phyloP scores from a whole-genome alignment of 2,888 invertebrate genomes.

The Zele albiditarsus region DNA sequence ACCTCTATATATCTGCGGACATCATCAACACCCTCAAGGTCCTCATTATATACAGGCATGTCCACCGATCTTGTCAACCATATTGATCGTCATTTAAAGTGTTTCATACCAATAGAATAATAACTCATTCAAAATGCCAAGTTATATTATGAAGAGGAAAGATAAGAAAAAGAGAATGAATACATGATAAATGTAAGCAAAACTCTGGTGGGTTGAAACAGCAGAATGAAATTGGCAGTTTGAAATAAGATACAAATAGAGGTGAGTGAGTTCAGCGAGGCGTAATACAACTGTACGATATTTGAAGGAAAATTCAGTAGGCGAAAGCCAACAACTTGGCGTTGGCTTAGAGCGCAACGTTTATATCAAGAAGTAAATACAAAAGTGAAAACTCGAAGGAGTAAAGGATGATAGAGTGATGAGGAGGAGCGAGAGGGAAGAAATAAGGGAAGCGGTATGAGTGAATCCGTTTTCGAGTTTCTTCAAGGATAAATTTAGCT shows the following conservation, averaged over 20 bases:
- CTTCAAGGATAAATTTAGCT: slow-evolving; percentile 35
- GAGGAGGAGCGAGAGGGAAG: slow-evolving; percentile 20
- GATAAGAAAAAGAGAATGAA: not conserved
- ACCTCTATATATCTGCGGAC: slow-evolving; percentile 12
- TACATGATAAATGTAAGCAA: not conserved
- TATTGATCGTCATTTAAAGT: not conserved
- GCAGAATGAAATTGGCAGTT: not conserved
- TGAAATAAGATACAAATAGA: not conserved
- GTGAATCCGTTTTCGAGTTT: slow-evolving; percentile 33
- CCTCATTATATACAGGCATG: not conserved
- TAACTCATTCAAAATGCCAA: not conserved
- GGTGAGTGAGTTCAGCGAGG: not conserved
- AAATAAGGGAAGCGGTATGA: slow-evolving; percentile 22
- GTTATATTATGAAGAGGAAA: not conserved
- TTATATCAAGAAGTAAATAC: slow-evolving; percentile 25
- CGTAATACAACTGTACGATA: not conserved
- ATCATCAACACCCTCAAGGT: slow-evolving; percentile 11
- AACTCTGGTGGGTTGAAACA: not conserved
- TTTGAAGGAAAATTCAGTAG: slow-evolving; percentile 9
- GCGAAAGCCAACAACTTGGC: not conserved
- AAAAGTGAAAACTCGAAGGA: slow-evolving; percentile 19
- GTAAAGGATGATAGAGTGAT: not conserved
- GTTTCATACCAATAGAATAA: not conserved
- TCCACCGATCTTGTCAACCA: not conserved
- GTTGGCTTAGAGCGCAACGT: slow-evolving; percentile 14